phyloP scores from a whole-genome alignment of 2,797 vertebrate species.

The Pangasius larnaudii region DNA sequence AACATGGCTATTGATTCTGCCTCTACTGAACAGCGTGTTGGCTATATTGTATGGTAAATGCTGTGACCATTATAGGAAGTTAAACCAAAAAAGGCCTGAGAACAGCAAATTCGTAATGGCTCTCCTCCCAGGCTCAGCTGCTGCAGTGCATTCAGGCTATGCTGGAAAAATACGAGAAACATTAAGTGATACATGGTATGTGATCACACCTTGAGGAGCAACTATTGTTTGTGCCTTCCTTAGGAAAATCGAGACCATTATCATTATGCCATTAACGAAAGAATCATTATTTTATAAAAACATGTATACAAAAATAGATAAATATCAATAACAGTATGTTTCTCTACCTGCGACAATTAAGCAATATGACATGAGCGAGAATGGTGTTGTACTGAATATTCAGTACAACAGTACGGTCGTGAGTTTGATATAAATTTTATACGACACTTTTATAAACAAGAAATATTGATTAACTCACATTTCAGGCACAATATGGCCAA shows the following conservation, averaged over 20 bases:
- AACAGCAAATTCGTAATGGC: constrained; percentile 20
- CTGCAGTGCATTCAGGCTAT: background rate
- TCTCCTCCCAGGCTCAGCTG: background rate
- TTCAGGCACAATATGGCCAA: background rate
- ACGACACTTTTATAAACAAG: background rate
- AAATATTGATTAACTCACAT: constrained; percentile 3
- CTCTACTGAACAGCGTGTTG: constrained; percentile 67
- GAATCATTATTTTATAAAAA: background rate
- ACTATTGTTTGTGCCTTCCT: background rate
- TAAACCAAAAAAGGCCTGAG: constrained; percentile 49
- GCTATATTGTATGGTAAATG: constrained; percentile 47
- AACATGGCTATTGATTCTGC: constrained; percentile 69
- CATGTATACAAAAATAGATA: background rate
- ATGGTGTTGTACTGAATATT: background rate
- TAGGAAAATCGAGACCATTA: background rate
- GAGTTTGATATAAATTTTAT: background rate
- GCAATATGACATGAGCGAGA: background rate
- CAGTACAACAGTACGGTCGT: background rate
- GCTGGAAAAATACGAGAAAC: too few species aligned
- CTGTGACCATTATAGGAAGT: constrained; percentile 30
- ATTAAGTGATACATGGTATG: background rate
- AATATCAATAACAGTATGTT: background rate
- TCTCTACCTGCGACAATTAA: background rate
- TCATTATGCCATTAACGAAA: background rate
- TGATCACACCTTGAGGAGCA: background rate